These are phyloP conservation scores for Diglossa brunneiventris DNA, from an alignment of 2,113 vertebrate genomes.

Conservation along the genomic window DNA sequence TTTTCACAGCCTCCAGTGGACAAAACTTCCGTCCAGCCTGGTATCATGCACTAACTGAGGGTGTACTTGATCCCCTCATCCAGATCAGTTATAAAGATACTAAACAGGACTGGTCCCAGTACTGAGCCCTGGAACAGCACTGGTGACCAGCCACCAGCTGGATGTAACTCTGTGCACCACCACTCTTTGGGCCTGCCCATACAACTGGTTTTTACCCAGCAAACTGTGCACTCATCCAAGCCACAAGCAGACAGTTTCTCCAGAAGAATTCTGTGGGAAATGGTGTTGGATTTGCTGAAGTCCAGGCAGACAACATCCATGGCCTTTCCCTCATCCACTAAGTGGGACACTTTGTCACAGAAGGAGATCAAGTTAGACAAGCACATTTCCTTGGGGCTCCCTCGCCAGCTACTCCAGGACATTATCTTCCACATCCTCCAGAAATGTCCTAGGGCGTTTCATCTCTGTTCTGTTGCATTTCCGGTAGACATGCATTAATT, in stretches of 20 bases:
- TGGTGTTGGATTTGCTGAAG: background rate
- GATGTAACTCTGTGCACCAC: background rate
- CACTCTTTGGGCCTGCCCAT: too few relatives aligned
- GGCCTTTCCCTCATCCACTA: background rate
- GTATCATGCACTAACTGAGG: background rate
- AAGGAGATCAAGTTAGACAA: background rate
- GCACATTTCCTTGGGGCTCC: background rate
- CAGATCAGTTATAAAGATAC: background rate
- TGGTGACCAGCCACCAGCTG: accelerated
- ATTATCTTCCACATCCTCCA: background rate
- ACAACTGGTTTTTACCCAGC: background rate
- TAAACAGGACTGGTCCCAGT: background rate
- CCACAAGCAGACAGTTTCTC: background rate
- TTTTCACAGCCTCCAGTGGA: background rate
- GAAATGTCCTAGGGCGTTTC: background rate
- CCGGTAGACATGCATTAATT: background rate
- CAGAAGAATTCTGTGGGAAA: background rate
- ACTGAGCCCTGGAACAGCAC: background rate
- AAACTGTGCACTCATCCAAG: background rate
- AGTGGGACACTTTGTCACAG: background rate
- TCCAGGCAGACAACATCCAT: background rate
- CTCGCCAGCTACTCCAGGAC: background rate
- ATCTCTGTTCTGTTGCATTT: background rate
- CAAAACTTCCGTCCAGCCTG: background rate
- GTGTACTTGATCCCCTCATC: accelerated